Percentiles rank a stretch among this genome's conserved stretches.
phyloP scores from a whole-genome alignment of 1,140 invertebrate genomes.

The Caenorhabditis latens region DNA sequence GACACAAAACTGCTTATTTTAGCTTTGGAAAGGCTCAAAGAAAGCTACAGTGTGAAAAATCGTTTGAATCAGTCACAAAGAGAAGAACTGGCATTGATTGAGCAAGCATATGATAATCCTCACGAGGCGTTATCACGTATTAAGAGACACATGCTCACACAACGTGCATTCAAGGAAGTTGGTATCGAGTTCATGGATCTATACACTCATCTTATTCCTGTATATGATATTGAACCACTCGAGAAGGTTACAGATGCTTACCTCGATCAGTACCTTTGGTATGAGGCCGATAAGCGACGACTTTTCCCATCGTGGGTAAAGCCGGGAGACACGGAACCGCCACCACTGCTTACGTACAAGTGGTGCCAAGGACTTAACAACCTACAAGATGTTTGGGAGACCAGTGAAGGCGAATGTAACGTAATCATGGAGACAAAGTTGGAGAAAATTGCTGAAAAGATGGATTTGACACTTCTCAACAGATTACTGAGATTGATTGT shows the following conservation, averaged over 20 bases:
- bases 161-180: slow-evolving; percentile 82
- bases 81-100: slow-evolving; percentile 97
- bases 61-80: slow-evolving; percentile 97
- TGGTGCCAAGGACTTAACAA: slow-evolving; percentile 99
- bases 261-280: slow-evolving; percentile 99
- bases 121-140: slow-evolving; percentile 98
- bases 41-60: slow-evolving; percentile 99
- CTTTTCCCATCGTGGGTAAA: slow-evolving; percentile 99
- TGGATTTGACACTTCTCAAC: slow-evolving; percentile 97
- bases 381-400: slow-evolving; percentile 98
- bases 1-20: slow-evolving; percentile 98
- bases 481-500: slow-evolving; percentile 91
- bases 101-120: slow-evolving; percentile 99
- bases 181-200: slow-evolving; percentile 99
- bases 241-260: slow-evolving; percentile 99
- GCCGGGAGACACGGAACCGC: slow-evolving; percentile 97
- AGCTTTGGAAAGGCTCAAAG: slow-evolving; percentile 94
- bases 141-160: slow-evolving; percentile 97
- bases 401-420: slow-evolving; percentile 96
- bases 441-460: slow-evolving; percentile 99
- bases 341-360: slow-evolving; percentile 96
- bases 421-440: slow-evolving; percentile 93
- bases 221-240: slow-evolving; percentile 98
- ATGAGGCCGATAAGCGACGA: slow-evolving; percentile 95
- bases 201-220: slow-evolving; percentile 97